These are phyloP conservation scores for Carabus problematicus DNA, from an alignment of 2,888 invertebrate species.

Conservation along the genomic window DNA sequence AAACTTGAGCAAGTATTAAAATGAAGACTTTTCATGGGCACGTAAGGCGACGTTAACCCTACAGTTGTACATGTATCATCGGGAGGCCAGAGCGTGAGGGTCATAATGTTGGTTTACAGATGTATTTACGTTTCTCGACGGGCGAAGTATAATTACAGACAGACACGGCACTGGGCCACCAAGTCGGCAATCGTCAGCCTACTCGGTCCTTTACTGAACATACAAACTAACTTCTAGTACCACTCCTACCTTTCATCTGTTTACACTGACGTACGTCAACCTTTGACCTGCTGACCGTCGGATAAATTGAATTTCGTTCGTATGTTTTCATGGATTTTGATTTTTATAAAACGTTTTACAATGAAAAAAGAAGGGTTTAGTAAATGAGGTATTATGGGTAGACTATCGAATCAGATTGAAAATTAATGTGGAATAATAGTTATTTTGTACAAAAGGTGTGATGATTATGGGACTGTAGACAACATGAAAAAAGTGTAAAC, in stretches of 20 bases:
- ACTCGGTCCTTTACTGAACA: not conserved
- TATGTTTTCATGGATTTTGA: too few species aligned
- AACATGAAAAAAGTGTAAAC: too few species aligned
- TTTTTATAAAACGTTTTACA: too few species aligned
- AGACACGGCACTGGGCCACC: conserved; percentile 1
- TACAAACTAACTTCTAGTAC: conserved; percentile 1
- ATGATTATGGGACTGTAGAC: too few species aligned
- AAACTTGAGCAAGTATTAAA: conserved; percentile 3
- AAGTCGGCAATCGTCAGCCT: not conserved
- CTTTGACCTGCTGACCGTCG: not conserved
- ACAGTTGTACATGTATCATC: not conserved
- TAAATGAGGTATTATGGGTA: too few species aligned
- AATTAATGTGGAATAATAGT: too few species aligned
- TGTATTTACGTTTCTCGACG: conserved; percentile 5
- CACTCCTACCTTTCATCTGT: conserved; percentile 11
- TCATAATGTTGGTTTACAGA: not conserved
- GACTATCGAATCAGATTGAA: too few species aligned
- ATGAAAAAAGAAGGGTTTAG: too few species aligned
- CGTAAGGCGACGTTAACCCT: not conserved
- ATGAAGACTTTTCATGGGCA: not conserved
- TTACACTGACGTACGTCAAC: not conserved
- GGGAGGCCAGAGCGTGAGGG: not conserved
- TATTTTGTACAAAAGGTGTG: conserved; percentile 47
- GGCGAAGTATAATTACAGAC: not conserved
- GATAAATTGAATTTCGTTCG: not conserved